These are phyloP conservation scores for Ceratitis capitata DNA, from an alignment of 1,140 invertebrate genomes.

Conservation along the genomic window DNA sequence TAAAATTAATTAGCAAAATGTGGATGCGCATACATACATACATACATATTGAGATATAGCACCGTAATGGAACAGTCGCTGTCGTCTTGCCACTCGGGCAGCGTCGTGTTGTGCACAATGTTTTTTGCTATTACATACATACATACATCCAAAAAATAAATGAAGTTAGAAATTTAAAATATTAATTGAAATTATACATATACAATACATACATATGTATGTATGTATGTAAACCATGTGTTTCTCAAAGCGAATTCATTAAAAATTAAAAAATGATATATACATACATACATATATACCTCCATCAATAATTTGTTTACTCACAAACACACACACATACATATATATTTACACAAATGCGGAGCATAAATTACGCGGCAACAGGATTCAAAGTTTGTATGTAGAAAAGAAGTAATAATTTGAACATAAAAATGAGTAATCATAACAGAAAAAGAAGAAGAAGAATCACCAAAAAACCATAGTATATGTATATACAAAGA, in stretches of 20 bases:
- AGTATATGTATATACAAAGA: background rate
- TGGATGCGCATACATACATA: background rate
- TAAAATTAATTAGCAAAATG: background rate
- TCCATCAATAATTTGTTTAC: too few relatives aligned
- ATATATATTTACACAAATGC: too few relatives aligned
- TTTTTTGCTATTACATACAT: background rate
- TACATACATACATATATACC: background rate
- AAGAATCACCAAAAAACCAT: background rate
- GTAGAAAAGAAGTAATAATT: background rate
- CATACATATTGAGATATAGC: too few relatives aligned
- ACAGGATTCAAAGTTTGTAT: background rate
- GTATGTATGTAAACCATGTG: background rate
- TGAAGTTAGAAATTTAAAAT: background rate
- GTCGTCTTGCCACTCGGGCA: background rate
- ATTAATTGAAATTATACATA: background rate
- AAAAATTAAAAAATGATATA: background rate
- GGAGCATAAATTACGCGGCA: background rate
- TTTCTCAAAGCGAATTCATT: background rate
- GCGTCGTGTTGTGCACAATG: background rate
- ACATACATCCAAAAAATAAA: background rate
- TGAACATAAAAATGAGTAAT: background rate
- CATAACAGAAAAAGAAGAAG: background rate
- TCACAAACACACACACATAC: background rate
- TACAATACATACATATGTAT: background rate
- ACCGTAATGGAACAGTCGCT: background rate